phyloP scores from a whole-genome alignment of 2,797 vertebrate genomes.

The Myripristis murdjan region DNA sequence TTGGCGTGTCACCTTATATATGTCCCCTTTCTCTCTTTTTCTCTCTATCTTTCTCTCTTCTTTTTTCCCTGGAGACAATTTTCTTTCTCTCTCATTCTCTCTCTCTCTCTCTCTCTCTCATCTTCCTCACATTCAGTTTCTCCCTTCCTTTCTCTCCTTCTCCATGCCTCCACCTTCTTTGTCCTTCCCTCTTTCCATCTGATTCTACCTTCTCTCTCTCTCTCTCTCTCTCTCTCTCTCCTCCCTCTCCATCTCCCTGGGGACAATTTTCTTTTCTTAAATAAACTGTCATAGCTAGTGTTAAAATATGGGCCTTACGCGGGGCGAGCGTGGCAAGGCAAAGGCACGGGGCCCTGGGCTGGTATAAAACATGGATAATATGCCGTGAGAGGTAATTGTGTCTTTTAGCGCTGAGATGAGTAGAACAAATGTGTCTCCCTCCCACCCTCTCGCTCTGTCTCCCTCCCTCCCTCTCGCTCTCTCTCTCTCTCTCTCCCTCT shows the following conservation, averaged over 20 bases:
- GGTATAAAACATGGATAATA: slow-evolving; percentile 99
- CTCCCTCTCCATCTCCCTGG: slow-evolving; percentile 92
- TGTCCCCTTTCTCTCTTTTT: slow-evolving; percentile 80
- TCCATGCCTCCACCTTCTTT: slow-evolving; percentile 62
- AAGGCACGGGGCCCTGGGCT: slow-evolving; percentile 90
- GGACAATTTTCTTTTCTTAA: slow-evolving; percentile 99
- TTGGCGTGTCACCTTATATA: slow-evolving; percentile 94
- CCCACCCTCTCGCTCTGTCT: slow-evolving; percentile 57
- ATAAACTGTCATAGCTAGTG: slow-evolving; percentile 99
- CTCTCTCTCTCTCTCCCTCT: slow-evolving; percentile 41
- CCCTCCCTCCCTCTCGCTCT: too few relatives aligned
- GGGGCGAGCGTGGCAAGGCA: slow-evolving; percentile 88
- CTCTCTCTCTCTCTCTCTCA: slow-evolving; percentile 47
- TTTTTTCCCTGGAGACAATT: slow-evolving; percentile 48
- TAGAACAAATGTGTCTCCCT: slow-evolving; percentile 97
- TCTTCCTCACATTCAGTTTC: slow-evolving; percentile 65
- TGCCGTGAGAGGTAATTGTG: slow-evolving; percentile 99
- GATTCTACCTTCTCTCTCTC: slow-evolving; percentile 52
- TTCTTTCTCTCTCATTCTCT: slow-evolving; percentile 39
- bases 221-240: slow-evolving; percentile 63
- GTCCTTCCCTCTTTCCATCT: slow-evolving; percentile 70
- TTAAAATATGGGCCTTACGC: slow-evolving; percentile 97
- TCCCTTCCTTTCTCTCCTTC: slow-evolving; percentile 72
- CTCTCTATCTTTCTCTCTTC: slow-evolving; percentile 75
- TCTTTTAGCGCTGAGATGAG: slow-evolving; percentile 99